Conservation (phyloP, 2,888 invertebrate genomes). For the Lymantria dispar region DNA sequence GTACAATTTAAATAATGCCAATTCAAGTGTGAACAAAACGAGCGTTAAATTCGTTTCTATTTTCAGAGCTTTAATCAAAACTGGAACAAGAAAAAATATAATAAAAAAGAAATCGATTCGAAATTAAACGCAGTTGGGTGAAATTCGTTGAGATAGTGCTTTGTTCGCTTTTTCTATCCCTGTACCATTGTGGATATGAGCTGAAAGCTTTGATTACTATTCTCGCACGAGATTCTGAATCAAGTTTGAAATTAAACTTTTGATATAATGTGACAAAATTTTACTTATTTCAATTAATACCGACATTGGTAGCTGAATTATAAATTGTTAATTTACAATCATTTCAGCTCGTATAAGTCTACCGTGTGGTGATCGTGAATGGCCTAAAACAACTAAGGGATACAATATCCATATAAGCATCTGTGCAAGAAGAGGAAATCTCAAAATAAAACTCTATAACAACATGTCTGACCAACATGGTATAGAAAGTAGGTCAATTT, state of each 20-base stretch:
- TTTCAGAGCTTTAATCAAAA: constrained; percentile 20
- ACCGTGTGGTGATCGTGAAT: no score
- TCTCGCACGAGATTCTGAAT: neutral
- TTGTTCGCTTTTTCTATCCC: constrained; percentile 18
- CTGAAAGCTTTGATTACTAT: constrained; percentile 24
- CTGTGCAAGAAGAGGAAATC: no score
- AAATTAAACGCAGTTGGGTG: constrained; percentile 28
- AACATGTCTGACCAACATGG: no score
- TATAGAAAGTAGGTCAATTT: no score
- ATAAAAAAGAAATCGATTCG: constrained; percentile 30
- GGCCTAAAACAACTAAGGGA: no score
- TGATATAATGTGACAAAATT: neutral
- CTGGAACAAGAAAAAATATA: constrained; percentile 24
- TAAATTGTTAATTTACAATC: no score
- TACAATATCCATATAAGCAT: no score
- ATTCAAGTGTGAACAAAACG: constrained; percentile 3
- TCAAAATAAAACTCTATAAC: no score
- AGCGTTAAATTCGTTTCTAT: constrained; percentile 17
- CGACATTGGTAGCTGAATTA: no score
- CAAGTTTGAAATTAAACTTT: neutral
- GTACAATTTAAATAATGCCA: neutral
- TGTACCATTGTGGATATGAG: constrained; percentile 26
- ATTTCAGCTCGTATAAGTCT: no score
- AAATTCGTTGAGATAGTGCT: constrained; percentile 27
- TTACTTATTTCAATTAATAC: no score